Evolutionary conservation across 2,888 invertebrate genomes (phyloP).

Genomic region (Diaprepes abbreviatus): DNA sequence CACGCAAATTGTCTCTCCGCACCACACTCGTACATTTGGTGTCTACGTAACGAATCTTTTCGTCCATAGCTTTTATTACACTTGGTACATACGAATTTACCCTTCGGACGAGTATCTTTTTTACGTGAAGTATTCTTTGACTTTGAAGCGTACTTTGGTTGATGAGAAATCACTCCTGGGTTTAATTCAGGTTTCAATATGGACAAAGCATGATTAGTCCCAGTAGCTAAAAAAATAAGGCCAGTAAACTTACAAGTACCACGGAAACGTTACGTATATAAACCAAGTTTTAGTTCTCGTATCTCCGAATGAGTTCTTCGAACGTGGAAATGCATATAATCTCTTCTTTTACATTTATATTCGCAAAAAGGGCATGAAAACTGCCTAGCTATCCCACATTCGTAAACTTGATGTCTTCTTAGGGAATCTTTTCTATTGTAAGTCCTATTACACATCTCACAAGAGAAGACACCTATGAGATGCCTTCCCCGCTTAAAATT

Average conservation of each 20-base stretch:
- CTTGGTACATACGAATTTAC: conserved; percentile 70
- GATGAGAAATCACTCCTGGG: no score
- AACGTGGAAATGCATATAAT: conserved; percentile 72
- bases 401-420: conserved; percentile 58
- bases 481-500: no score
- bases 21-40: conserved; percentile 61
- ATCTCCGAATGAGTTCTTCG: conserved; percentile 68
- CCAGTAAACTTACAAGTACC: background rate
- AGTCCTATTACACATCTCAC: conserved; percentile 77
- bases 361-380: conserved; percentile 68
- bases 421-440: conserved; percentile 79
- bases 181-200: no score
- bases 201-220: no score
- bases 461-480: no score
- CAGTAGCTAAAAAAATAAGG: conserved; percentile 3
- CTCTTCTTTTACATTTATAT: conserved; percentile 77
- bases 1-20: conserved; percentile 67
- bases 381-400: conserved; percentile 63
- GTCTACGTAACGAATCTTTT: conserved; percentile 69
- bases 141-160: no score
- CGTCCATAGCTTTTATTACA: conserved; percentile 86
- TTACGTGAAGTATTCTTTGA: no score
- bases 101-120: conserved; percentile 9
- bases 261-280: no score
- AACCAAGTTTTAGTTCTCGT: no score